These are phyloP conservation scores for Actinia tenebrosa DNA, from an alignment of 64 coral and sea anemone genomes.

Conservation along the genomic window DNA sequence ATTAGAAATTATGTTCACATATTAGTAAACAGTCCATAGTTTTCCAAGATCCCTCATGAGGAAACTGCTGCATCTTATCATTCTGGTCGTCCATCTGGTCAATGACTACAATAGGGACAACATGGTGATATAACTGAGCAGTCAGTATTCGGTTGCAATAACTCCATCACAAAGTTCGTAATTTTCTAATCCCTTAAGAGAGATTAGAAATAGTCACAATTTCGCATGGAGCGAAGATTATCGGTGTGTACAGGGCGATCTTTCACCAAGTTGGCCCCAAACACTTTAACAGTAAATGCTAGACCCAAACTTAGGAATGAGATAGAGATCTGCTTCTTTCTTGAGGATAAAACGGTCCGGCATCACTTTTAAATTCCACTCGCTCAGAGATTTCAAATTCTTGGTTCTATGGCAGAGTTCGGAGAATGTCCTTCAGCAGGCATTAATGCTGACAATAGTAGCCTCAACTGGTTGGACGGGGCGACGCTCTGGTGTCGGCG, in stretches of 20 bases:
- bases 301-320: background rate
- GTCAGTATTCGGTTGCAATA: no score
- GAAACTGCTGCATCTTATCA: background rate
- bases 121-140: background rate
- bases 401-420: no score
- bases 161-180: no score
- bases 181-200: background rate
- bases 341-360: no score
- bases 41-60: constrained; percentile 10
- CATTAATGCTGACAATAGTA: no score
- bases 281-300: constrained; percentile 18
- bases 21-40: background rate
- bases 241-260: constrained; percentile 22
- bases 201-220: background rate
- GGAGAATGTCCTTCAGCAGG: no score
- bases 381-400: no score
- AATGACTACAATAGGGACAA: background rate
- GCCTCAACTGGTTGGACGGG: no score
- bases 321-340: background rate
- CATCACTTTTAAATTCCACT: no score
- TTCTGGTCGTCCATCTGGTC: background rate
- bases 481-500: no score
- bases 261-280: constrained; percentile 14
- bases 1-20: background rate
- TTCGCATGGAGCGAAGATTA: background rate